Evolutionary conservation across 2,113 vertebrate genomes (phyloP).

Genomic region (Proteles cristata): DNA sequence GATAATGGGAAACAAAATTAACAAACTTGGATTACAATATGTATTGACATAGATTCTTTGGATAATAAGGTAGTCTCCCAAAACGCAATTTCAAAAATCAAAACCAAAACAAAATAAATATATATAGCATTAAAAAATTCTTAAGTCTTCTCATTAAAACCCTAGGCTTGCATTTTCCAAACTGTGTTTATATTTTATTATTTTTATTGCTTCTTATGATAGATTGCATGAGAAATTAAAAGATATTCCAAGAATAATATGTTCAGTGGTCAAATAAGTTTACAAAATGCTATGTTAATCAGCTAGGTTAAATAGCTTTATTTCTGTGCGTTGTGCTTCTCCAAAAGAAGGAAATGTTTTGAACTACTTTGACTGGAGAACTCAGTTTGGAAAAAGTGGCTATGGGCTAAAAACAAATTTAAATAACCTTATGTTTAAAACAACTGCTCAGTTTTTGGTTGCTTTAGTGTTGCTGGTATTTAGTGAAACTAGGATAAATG

Average conservation of each 20-base stretch:
- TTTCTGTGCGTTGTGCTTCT: background rate
- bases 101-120: constrained; percentile 50
- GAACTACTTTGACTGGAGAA: constrained; percentile 1
- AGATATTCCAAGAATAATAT: background rate
- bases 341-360: background rate
- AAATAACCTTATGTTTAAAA: constrained; percentile 41
- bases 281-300: background rate
- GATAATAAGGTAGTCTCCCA: background rate
- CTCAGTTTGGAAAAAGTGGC: constrained; percentile 28
- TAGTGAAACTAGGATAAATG: constrained; percentile 56
- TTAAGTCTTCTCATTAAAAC: background rate
- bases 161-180: background rate
- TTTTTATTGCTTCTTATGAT: constrained; percentile 41
- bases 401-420: background rate
- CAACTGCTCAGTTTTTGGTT: constrained; percentile 11
- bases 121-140: constrained; percentile 46
- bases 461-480: constrained; percentile 31
- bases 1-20: background rate
- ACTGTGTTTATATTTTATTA: background rate
- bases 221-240: background rate
- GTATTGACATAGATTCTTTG: background rate
- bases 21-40: constrained; percentile 6
- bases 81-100: constrained; percentile 26
- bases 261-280: background rate
- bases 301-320: background rate